Evolutionary conservation across 2,888 invertebrate species (phyloP), one percentile per base, ranked within the genome.

Genomic region (Apotomis betuletana): DNA sequence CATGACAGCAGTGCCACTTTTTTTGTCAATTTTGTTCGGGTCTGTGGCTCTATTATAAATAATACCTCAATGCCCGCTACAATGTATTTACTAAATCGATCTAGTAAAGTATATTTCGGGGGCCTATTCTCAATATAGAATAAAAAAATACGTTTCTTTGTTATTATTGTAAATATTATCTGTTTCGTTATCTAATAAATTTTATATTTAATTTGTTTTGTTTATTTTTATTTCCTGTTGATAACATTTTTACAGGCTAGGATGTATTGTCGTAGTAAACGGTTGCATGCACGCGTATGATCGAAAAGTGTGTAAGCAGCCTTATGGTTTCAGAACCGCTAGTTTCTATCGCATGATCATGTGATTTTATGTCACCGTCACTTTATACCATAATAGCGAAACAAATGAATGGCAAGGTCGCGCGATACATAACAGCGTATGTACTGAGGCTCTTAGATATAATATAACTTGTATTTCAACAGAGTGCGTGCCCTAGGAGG

Each of bases 101-200:
- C 51, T 13, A 61, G 70, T 65, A 60, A 68, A 69, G 49, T 57
- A 61, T 57, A 54, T 59, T 73, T 70, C 73, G 59, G 79, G 85
- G 85, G 83, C 85, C 82, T 85, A 83, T 83, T 87, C 88, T 88
- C 83, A 65, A 83, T 85, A 82, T 86, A 86, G 81, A 79, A 77
- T 82, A 81, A 83, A 83, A 82, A 80, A 82, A 84, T 83, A 81
- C 83, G 81, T 82, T 78, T 81, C 82, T 82, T 83, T 83, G 87
- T 85, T 85, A 86, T 89, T 88, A 85, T 88, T 90, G 90, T 90
- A 90, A 88, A 90, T 90, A 90, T 83, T 83, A 79, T 81, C 81
- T 87, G 88, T 89, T 90, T 87, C 86, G 87, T 90, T 87, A 79
- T 83, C 78, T 84, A 90, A 90, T 90, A 89, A 89, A 90, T 85